Evolutionary conservation across 2,113 vertebrate genomes (phyloP).

Genomic region (Anoura caudifer): DNA sequence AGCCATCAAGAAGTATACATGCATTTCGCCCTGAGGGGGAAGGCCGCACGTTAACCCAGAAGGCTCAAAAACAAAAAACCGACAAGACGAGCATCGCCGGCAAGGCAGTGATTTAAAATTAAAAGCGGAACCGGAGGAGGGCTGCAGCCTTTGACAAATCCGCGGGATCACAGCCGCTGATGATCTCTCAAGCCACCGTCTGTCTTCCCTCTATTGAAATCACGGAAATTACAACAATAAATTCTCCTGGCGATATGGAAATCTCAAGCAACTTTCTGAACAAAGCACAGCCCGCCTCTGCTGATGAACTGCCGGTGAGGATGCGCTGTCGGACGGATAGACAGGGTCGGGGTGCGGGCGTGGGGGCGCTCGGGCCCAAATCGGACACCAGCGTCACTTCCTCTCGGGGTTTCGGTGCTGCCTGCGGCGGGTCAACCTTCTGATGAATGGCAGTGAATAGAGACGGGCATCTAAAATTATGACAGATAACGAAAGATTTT

Average conservation of each 20-base stretch:
- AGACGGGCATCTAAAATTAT: background rate
- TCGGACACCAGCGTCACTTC: background rate
- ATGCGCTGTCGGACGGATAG: background rate
- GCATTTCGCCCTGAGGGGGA: background rate
- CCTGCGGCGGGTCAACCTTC: background rate
- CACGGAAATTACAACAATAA: background rate
- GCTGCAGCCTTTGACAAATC: background rate
- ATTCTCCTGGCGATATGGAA: background rate
- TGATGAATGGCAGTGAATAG: background rate
- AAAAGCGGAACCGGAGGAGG: background rate
- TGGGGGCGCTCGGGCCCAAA: background rate
- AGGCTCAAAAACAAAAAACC: background rate
- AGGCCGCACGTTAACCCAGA: background rate
- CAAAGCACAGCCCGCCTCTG: background rate
- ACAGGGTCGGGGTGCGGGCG: background rate
- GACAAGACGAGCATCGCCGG: background rate
- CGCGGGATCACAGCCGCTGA: background rate
- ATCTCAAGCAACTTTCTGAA: background rate
- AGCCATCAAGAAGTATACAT: background rate
- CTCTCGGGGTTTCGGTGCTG: background rate
- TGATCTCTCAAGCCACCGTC: background rate
- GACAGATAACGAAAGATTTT: background rate
- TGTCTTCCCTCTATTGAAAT: background rate
- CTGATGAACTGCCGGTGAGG: background rate
- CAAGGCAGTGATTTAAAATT: slow-evolving; percentile 18